These are phyloP conservation scores for Willisornis vidua DNA, from an alignment of 2,113 vertebrate genomes.

Conservation along the genomic window DNA sequence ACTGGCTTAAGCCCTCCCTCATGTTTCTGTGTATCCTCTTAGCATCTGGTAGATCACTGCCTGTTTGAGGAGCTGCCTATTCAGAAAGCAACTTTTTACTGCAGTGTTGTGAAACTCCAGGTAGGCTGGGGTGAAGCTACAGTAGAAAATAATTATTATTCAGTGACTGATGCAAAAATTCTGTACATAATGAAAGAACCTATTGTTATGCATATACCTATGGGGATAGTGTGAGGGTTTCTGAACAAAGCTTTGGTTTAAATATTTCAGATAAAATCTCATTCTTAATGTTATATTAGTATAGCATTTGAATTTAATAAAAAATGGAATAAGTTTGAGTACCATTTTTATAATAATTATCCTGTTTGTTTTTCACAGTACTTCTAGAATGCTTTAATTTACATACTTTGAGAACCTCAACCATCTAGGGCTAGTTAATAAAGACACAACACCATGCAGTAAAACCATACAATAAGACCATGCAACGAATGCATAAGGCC, in stretches of 20 bases:
- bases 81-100: constrained; percentile 28
- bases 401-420: not conserved
- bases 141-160: constrained; percentile 40
- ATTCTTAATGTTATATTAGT: not conserved
- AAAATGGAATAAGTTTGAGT: not conserved
- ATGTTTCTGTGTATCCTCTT: constrained; percentile 61
- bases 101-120: not conserved
- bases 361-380: not conserved
- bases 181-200: constrained; percentile 32
- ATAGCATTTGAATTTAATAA: not conserved
- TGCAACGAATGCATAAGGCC: not conserved
- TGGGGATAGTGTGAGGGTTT: not conserved
- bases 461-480: no score
- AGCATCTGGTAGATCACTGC: constrained; percentile 54
- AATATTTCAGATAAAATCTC: constrained; percentile 13
- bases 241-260: constrained; percentile 18
- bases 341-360: not conserved
- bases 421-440: not conserved
- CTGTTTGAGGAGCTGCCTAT: constrained; percentile 14
- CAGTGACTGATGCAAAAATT: constrained; percentile 14
- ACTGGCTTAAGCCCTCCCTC: constrained; percentile 36
- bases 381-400: not conserved
- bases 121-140: not conserved
- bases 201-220: not conserved
- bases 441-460: not conserved